phyloP scores from a whole-genome alignment of 1,140 invertebrate species.

The Aporrectodea caliginosa region DNA sequence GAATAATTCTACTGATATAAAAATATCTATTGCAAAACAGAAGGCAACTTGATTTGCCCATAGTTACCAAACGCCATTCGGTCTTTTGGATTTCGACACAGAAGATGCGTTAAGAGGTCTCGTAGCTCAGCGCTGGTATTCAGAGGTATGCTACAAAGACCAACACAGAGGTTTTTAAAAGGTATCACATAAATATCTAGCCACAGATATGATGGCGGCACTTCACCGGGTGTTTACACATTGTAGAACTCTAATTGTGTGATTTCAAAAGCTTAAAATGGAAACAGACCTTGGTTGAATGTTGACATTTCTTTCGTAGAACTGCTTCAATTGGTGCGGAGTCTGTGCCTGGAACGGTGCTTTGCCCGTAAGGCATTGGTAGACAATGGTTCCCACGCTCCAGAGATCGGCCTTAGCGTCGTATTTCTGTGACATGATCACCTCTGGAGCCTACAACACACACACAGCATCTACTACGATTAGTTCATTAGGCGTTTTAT shows the following conservation, averaged over 20 bases:
- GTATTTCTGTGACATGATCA: slow-evolving; percentile 98
- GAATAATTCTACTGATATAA: background rate
- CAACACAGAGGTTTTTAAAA: too few species aligned
- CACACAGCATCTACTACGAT: too few species aligned
- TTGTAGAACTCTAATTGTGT: too few species aligned
- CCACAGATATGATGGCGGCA: too few species aligned
- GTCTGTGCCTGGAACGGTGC: slow-evolving; percentile 97
- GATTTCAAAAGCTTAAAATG: too few species aligned
- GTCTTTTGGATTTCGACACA: slow-evolving; percentile 88
- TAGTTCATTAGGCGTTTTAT: too few species aligned
- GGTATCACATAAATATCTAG: too few species aligned
- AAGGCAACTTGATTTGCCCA: too few species aligned
- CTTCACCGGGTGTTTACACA: too few species aligned
- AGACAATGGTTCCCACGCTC: slow-evolving; percentile 98
- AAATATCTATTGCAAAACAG: too few species aligned
- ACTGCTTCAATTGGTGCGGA: slow-evolving; percentile 94
- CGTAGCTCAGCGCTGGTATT: slow-evolving; percentile 84
- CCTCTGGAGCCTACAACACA: slow-evolving; percentile 98
- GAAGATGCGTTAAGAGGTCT: slow-evolving; percentile 75
- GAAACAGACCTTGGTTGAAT: slow-evolving; percentile 85
- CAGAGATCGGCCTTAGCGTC: slow-evolving; percentile 98
- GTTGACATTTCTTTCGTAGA: slow-evolving; percentile 93
- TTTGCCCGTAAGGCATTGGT: slow-evolving; percentile 96
- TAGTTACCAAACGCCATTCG: slow-evolving; percentile 79
- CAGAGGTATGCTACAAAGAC: slow-evolving; percentile 73